Evolutionary conservation across 2,888 invertebrate genomes (phyloP).

Genomic region (Ornithoptera priamus): DNA sequence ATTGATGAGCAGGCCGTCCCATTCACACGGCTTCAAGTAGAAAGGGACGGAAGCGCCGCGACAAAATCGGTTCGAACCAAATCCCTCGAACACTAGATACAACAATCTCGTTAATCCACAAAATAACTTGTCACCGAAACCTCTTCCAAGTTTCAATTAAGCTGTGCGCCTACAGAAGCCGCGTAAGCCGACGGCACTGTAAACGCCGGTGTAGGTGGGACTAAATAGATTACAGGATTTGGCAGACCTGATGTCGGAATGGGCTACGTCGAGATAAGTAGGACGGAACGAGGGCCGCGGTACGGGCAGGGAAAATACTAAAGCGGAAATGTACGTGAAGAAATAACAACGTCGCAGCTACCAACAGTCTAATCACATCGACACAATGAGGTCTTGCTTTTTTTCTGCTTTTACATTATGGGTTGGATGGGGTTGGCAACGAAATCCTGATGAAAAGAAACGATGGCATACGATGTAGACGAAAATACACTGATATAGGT

Average conservation of each 20-base stretch:
- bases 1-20: no score
- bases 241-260: conserved; percentile 33
- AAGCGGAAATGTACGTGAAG: conserved; percentile 4
- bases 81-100: conserved; percentile 26
- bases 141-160: conserved; percentile 73
- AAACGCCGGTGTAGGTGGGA: conserved; percentile 48
- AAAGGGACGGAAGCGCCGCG: conserved; percentile 36
- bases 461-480: no score
- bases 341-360: no score
- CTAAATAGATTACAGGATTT: conserved; percentile 63
- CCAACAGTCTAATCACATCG: no score
- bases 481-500: no score
- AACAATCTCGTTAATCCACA: conserved; percentile 64
- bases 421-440: no score
- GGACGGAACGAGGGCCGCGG: conserved; percentile 8
- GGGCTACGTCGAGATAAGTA: conserved; percentile 27
- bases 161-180: conserved; percentile 49
- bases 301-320: conserved; percentile 6
- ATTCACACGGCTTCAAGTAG: no score
- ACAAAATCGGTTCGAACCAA: conserved; percentile 14
- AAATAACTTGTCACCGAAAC: conserved; percentile 73
- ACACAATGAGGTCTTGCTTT: no score
- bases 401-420: no score
- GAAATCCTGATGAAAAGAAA: no score
- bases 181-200: conserved; percentile 45